phyloP scores from a whole-genome alignment of 64 coral and sea anemone species.

The Dendrophyllia cribrosa region DNA sequence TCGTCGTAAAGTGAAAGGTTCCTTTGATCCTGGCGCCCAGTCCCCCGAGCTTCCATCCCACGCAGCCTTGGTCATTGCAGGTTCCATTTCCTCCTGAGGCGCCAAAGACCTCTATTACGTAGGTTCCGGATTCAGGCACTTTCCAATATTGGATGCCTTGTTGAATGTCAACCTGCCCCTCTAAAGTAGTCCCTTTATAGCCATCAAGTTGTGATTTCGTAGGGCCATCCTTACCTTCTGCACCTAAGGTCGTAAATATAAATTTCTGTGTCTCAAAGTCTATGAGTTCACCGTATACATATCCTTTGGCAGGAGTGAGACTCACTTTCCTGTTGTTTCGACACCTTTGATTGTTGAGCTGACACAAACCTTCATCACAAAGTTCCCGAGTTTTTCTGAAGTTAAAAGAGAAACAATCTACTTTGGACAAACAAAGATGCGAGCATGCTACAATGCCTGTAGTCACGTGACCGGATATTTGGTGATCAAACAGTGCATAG shows the following conservation, averaged over 20 bases:
- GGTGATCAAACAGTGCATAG: constrained; percentile 32
- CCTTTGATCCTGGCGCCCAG: constrained; percentile 60
- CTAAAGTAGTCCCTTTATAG: constrained; percentile 24
- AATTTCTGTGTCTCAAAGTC: constrained; percentile 6
- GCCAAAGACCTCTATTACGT: constrained; percentile 57
- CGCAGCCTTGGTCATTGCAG: not conserved
- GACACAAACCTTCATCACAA: constrained; percentile 20
- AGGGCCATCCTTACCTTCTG: constrained; percentile 30
- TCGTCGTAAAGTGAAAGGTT: constrained; percentile 26
- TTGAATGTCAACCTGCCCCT: constrained; percentile 14
- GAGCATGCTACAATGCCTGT: constrained; percentile 18
- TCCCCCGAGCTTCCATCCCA: constrained; percentile 55
- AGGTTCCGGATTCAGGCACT: constrained; percentile 51
- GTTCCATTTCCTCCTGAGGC: constrained; percentile 71
- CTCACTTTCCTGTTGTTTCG: not conserved
- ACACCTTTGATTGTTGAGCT: constrained; percentile 25
- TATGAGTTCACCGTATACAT: constrained; percentile 35
- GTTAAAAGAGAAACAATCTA: constrained; percentile 54
- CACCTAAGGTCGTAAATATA: constrained; percentile 41
- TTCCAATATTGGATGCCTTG: constrained; percentile 52
- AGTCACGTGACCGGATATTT: constrained; percentile 38
- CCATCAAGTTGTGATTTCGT: not conserved
- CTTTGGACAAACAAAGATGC: constrained; percentile 32
- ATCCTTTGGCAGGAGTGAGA: constrained; percentile 8
- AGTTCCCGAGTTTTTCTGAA: not conserved